A percentile compares a stretch with the other conserved stretches of the same genome.
phyloP scores from a whole-genome alignment of 2,797 vertebrate species.

The Xenentodon cancila region DNA sequence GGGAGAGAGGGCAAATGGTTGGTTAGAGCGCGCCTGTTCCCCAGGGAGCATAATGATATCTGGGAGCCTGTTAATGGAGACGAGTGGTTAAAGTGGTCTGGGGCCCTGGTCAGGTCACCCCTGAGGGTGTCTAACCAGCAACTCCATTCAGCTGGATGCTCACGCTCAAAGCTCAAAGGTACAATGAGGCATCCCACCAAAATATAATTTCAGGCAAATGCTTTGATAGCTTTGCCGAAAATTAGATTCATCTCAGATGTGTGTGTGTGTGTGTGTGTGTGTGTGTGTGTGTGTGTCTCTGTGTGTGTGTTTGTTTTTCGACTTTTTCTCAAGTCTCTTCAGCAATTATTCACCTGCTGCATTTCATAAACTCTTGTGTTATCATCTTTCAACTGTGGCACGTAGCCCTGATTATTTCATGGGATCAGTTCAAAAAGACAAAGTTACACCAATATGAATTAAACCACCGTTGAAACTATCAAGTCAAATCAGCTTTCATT shows the following conservation, averaged over 20 bases:
- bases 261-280: too few species aligned
- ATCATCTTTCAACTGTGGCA: background rate
- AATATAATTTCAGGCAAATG: slow-evolving; percentile 50
- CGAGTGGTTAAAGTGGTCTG: slow-evolving; percentile 78
- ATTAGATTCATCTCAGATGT: slow-evolving; percentile 23
- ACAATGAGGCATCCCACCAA: slow-evolving; percentile 42
- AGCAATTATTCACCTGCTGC: background rate
- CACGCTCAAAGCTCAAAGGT: slow-evolving; percentile 40
- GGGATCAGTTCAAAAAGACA: too few species aligned
- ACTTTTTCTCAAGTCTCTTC: background rate
- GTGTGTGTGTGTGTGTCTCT: background rate
- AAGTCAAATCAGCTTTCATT: too few species aligned
- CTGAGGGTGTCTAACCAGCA: slow-evolving; percentile 70
- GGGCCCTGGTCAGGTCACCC: slow-evolving; percentile 70
- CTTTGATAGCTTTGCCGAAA: slow-evolving; percentile 47
- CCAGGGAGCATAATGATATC: slow-evolving; percentile 76
- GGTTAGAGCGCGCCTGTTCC: slow-evolving; percentile 72
- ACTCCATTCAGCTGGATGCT: slow-evolving; percentile 53
- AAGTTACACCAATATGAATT: too few species aligned
- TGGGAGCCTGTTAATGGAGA: slow-evolving; percentile 78
- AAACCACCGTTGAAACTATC: too few species aligned
- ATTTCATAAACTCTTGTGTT: background rate
- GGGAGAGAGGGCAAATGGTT: slow-evolving; percentile 73
- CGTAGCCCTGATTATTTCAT: too few species aligned
- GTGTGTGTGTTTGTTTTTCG: too few species aligned